Conservation (phyloP, 2,888 invertebrate genomes). For the Odontothrips loti region DNA sequence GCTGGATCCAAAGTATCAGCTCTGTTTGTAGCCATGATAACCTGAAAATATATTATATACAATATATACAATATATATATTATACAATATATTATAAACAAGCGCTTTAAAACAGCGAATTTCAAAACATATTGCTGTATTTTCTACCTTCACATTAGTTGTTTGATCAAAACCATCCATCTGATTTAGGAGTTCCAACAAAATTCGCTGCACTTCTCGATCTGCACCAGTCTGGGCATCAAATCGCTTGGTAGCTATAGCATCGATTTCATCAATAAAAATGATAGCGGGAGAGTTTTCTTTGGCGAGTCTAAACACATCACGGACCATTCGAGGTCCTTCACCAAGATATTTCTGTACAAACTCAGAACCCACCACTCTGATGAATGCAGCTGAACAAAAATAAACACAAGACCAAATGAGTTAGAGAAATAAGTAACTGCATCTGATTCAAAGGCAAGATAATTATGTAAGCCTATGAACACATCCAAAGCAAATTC, state of each 20-base stretch:
- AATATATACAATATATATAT: not conserved
- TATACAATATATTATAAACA: not conserved
- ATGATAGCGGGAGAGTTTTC: constrained; percentile 99
- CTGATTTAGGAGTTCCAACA: constrained; percentile 94
- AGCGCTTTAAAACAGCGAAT: not conserved
- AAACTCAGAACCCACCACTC: constrained; percentile 98
- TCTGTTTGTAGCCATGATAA: constrained; percentile 58
- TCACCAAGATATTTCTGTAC: constrained; percentile 99
- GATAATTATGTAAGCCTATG: constrained; percentile 21
- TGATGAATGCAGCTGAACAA: constrained; percentile 86
- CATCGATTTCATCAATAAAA: constrained; percentile 99
- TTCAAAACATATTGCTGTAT: not conserved
- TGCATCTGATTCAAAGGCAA: not conserved
- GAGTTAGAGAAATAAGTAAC: not conserved
- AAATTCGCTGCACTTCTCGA: constrained; percentile 95
- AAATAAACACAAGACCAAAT: constrained; percentile 31
- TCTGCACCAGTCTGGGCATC: constrained; percentile 99
- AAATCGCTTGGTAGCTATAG: constrained; percentile 98
- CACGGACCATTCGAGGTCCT: constrained; percentile 98
- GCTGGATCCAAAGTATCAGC: constrained; percentile 99
- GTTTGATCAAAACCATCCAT: constrained; percentile 99
- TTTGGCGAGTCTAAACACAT: constrained; percentile 97
- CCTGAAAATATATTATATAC: constrained; percentile 35
- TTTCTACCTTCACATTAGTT: constrained; percentile 90
- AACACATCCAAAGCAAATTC: not conserved